Percentiles rank a stretch among this genome's conserved stretches.
Conservation (phyloP, 2,888 invertebrate genomes). For the Taenaris catops region DNA sequence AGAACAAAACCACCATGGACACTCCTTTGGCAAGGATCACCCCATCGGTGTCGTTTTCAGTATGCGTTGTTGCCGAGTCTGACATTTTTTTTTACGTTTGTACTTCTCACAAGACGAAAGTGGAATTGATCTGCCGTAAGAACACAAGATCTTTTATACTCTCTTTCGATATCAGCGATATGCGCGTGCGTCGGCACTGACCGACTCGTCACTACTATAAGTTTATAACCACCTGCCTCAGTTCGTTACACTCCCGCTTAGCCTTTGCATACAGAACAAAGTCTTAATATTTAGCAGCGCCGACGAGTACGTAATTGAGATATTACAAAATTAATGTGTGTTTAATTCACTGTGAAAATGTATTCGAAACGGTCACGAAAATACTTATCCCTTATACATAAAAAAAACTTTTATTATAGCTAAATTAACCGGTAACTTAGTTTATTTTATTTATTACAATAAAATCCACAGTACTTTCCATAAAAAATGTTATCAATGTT, state of each 20-base stretch:
- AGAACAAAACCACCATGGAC: conserved; percentile 88
- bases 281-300: conserved; percentile 48
- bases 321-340: conserved; percentile 9
- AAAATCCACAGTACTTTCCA: too few species aligned
- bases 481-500: too few species aligned
- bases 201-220: conserved; percentile 59
- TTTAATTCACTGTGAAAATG: background rate
- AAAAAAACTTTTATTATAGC: too few species aligned
- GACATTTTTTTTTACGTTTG: conserved; percentile 23
- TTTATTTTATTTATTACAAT: too few species aligned
- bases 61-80: conserved; percentile 2
- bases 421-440: too few species aligned
- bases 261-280: conserved; percentile 40
- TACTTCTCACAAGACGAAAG: conserved; percentile 20
- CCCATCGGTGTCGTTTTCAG: conserved; percentile 44
- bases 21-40: conserved; percentile 86
- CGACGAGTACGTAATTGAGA: conserved; percentile 14
- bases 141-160: conserved; percentile 56
- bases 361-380: too few species aligned
- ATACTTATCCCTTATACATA: too few species aligned
- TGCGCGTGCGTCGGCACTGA: conserved; percentile 62
- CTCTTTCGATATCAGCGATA: conserved; percentile 40
- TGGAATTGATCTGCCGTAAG: conserved; percentile 36
- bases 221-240: conserved; percentile 35
- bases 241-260: conserved; percentile 55